Evolutionary conservation across 2,797 vertebrate genomes (phyloP).

Genomic region (Smutsia temminckii): DNA sequence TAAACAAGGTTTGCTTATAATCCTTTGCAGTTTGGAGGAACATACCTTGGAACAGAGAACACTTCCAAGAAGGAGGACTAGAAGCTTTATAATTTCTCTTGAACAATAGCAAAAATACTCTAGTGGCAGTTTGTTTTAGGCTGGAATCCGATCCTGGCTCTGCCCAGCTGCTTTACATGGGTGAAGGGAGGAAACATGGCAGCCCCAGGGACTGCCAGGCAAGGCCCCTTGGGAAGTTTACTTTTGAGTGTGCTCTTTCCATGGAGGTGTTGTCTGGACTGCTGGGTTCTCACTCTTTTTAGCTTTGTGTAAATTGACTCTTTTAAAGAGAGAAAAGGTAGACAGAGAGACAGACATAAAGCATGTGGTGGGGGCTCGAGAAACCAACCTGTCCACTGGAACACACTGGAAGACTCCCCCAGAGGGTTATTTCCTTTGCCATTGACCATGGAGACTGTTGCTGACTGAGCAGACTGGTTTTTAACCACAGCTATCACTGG

Average conservation of each 20-base stretch:
- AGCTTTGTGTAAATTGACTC: slow-evolving; percentile 19
- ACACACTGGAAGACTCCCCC: neutral
- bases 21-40: slow-evolving; percentile 56
- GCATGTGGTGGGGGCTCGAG: neutral
- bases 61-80: slow-evolving; percentile 42
- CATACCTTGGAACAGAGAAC: slow-evolving; percentile 55
- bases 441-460: neutral
- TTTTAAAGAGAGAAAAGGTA: slow-evolving; percentile 36
- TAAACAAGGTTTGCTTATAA: slow-evolving; percentile 20
- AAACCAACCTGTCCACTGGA: neutral
- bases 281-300: slow-evolving; percentile 57
- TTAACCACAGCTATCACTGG: neutral
- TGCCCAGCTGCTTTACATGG: slow-evolving; percentile 46
- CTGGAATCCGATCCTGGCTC: neutral
- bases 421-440: neutral
- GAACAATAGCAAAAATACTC: slow-evolving; percentile 53
- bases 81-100: slow-evolving; percentile 58
- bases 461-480: neutral
- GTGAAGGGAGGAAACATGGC: slow-evolving; percentile 23
- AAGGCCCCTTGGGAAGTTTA: slow-evolving; percentile 54
- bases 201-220: neutral
- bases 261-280: neutral
- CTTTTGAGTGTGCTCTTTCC: neutral
- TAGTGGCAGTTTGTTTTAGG: neutral
- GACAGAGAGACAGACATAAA: neutral